Conservation (phyloP, 2,888 invertebrate species). For the Eurois occulta region DNA sequence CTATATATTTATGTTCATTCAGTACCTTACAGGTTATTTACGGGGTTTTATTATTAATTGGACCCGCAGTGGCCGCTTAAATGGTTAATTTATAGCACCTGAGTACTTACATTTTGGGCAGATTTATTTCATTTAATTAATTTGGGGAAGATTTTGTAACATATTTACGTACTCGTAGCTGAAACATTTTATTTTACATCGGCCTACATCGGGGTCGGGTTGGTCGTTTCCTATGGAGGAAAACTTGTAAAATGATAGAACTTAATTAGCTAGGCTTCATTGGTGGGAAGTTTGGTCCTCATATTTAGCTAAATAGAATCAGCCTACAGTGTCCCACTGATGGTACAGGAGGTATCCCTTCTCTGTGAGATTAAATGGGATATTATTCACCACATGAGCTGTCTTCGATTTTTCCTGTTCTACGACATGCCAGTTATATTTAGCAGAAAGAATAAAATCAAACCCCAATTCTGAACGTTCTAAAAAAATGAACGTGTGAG, state of each 20-base stretch:
- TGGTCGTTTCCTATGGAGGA: too few species aligned
- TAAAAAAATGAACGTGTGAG: conserved; percentile 17
- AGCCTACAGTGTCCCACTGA: background rate
- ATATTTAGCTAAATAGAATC: background rate
- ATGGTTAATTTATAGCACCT: conserved; percentile 8
- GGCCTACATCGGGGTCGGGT: too few species aligned
- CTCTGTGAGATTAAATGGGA: background rate
- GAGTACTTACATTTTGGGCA: background rate
- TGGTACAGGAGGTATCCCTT: background rate
- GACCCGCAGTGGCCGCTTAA: background rate
- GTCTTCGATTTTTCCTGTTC: background rate
- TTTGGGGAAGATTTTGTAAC: background rate
- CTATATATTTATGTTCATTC: conserved; percentile 42
- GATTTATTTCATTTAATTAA: background rate
- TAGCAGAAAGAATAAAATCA: background rate
- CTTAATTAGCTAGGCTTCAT: background rate
- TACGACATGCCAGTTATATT: background rate
- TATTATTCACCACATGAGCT: background rate
- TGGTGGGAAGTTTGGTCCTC: background rate
- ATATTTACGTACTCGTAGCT: background rate
- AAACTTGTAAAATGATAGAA: background rate
- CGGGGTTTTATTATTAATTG: conserved; percentile 14
- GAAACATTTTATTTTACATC: too few species aligned
- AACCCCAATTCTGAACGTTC: background rate
- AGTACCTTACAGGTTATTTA: conserved; percentile 16